phyloP scores from a whole-genome alignment of 2,797 vertebrate genomes.

The Sebastes hubbsi region DNA sequence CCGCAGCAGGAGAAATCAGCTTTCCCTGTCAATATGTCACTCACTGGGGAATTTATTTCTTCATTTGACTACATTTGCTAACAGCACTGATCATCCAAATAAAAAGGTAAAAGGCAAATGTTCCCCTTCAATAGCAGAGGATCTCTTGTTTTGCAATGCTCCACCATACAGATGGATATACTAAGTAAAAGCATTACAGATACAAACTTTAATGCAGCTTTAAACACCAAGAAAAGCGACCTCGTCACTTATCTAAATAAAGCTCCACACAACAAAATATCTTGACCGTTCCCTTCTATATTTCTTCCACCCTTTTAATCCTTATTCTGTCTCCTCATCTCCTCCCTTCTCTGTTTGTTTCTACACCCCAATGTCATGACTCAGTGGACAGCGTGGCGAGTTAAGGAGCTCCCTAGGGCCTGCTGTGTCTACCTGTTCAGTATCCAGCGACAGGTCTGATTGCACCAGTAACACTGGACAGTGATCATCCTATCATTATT shows the following conservation, averaged over 20 bases:
- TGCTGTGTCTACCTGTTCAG: conserved; percentile 9
- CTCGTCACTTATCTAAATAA: not conserved
- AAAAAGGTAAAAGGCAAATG: not conserved
- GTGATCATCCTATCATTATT: not conserved
- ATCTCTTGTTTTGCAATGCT: not conserved
- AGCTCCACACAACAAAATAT: not conserved
- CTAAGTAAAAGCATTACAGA: not conserved
- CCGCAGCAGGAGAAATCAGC: not conserved
- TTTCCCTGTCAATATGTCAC: not conserved
- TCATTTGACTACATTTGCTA: not conserved
- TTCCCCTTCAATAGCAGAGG: not conserved
- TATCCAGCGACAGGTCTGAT: conserved; percentile 16
- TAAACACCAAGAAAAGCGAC: not conserved
- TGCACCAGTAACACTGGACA: not conserved
- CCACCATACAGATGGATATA: not conserved
- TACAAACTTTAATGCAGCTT: not conserved
- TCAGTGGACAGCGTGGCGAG: conserved; percentile 20
- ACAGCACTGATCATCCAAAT: not conserved
- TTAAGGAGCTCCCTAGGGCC: conserved; percentile 11
- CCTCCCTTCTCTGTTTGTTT: conserved; percentile 2
- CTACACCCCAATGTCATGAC: not conserved
- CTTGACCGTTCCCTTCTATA: not conserved
- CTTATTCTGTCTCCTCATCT: not conserved
- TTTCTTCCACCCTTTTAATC: not conserved
- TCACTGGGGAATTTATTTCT: not conserved